These are phyloP conservation scores for Mya arenaria DNA, from an alignment of 1,140 invertebrate species.

Conservation along the genomic window DNA sequence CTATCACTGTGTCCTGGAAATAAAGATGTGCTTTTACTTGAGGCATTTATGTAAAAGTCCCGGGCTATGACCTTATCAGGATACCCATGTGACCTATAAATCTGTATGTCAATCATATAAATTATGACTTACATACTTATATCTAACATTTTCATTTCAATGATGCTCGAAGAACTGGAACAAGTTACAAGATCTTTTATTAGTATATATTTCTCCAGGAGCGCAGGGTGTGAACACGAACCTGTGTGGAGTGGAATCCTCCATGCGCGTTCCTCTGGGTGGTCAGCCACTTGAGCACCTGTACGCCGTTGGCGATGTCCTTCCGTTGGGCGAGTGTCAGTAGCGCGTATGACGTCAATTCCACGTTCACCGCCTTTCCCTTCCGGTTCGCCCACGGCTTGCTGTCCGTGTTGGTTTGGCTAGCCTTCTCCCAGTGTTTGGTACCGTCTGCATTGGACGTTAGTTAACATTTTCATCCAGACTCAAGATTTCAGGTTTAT, in stretches of 20 bases:
- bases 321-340: slow-evolving; percentile 82
- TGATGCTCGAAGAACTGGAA: neutral
- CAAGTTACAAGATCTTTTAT: neutral
- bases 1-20: slow-evolving; percentile 81
- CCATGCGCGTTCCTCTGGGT: slow-evolving; percentile 89
- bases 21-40: slow-evolving; percentile 74
- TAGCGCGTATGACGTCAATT: slow-evolving; percentile 92
- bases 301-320: slow-evolving; percentile 83
- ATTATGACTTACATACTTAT: neutral
- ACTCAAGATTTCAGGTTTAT: neutral
- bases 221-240: slow-evolving; percentile 19
- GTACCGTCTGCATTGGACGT: neutral
- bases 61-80: neutral
- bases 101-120: neutral
- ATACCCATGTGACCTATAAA: too few relatives aligned
- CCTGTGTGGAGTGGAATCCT: slow-evolving; percentile 89
- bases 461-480: neutral
- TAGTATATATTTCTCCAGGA: neutral
- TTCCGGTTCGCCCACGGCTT: slow-evolving; percentile 31
- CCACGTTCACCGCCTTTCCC: slow-evolving; percentile 87
- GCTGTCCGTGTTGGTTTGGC: neutral
- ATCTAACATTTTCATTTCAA: neutral
- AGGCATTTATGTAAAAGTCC: neutral
- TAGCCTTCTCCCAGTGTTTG: slow-evolving; percentile 35
- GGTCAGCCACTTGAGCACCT: slow-evolving; percentile 93